Conservation (phyloP, 35 echinoderm and acorn worm species). For the Chiridota heheva region DNA sequence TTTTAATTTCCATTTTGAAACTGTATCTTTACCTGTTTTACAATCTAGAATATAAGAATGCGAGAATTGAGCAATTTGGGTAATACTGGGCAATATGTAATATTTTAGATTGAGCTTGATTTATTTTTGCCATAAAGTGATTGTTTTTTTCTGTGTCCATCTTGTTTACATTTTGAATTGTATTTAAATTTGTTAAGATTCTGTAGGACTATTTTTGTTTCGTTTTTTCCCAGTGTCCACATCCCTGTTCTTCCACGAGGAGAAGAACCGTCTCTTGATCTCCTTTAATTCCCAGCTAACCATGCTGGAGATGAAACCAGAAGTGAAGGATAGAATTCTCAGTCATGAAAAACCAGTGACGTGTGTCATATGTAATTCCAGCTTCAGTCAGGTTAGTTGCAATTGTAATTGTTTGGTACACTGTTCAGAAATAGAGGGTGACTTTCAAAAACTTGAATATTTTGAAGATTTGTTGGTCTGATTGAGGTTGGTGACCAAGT, state of each 20-base stretch:
- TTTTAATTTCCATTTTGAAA: no score
- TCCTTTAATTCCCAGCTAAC: slow-evolving; percentile 94
- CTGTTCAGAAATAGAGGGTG: background rate
- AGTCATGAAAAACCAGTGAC: slow-evolving; percentile 91
- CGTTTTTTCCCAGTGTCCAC: slow-evolving; percentile 65
- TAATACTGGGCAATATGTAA: no score
- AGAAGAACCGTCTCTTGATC: slow-evolving; percentile 73
- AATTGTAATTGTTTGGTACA: background rate
- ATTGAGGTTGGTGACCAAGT: background rate
- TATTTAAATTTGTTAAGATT: no score
- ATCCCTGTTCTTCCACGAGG: slow-evolving; percentile 90
- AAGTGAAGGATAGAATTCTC: slow-evolving; percentile 89
- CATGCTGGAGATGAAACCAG: slow-evolving; percentile 89
- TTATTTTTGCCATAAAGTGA: no score
- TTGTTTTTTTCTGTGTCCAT: no score
- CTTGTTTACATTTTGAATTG: no score
- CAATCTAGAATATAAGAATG: no score
- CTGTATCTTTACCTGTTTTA: no score
- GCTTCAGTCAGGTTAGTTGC: slow-evolving; percentile 68
- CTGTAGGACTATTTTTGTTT: slow-evolving; percentile 8
- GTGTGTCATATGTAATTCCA: slow-evolving; percentile 80
- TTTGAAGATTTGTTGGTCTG: no score
- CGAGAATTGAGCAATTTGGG: no score
- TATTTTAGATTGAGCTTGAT: no score
- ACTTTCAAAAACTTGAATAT: no score